Evolutionary conservation across 2,113 vertebrate genomes (phyloP).

Genomic region (Notechis scutatus): DNA sequence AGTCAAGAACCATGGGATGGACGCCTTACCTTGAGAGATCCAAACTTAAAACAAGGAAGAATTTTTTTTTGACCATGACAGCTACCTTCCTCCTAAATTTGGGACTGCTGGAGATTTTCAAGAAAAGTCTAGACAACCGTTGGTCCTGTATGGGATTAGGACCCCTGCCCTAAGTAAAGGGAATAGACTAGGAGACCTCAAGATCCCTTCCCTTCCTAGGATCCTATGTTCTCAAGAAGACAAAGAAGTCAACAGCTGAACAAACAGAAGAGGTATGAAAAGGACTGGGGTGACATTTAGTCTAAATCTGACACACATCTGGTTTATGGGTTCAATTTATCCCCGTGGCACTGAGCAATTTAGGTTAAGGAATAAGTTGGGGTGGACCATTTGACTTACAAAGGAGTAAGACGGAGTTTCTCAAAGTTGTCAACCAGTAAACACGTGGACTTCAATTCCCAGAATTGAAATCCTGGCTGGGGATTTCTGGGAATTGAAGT

Average conservation of each 20-base stretch:
- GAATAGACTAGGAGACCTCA: neutral
- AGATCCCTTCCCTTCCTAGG: neutral
- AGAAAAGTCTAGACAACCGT: neutral
- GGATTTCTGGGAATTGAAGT: neutral
- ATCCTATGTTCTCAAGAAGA: neutral
- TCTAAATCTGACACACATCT: neutral
- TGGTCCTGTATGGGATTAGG: neutral
- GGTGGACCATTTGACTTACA: neutral
- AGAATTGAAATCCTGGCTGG: neutral
- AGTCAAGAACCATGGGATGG: no score
- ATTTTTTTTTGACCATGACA: neutral
- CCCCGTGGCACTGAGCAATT: neutral
- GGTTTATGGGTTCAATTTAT: neutral
- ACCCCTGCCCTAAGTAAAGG: neutral
- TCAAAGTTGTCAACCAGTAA: neutral
- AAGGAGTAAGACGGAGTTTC: neutral
- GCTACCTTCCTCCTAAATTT: neutral
- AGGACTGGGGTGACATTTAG: neutral
- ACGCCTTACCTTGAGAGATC: no score
- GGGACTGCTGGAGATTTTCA: neutral
- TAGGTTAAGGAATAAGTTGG: neutral
- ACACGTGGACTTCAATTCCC: neutral
- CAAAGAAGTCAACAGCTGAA: neutral
- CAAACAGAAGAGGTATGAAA: neutral
- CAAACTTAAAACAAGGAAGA: no score